phyloP scores from a whole-genome alignment of 2,113 vertebrate genomes.

The Macquaria australasica region DNA sequence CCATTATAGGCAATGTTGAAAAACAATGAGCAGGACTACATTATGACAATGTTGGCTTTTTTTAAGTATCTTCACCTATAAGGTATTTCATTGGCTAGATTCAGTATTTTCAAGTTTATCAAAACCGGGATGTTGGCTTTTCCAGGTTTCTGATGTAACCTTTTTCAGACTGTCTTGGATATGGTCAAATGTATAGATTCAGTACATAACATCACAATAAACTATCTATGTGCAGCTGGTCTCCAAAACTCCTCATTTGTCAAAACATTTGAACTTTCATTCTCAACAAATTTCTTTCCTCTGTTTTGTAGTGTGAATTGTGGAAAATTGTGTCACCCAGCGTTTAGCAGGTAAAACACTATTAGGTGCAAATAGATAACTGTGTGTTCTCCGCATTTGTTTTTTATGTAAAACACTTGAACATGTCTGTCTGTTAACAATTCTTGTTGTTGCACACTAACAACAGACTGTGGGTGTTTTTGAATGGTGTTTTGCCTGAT shows the following conservation, averaged over 20 bases:
- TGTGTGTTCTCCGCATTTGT: constrained; percentile 34
- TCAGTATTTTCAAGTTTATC: too few relatives aligned
- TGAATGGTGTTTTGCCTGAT: constrained; percentile 60
- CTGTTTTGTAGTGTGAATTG: constrained; percentile 76
- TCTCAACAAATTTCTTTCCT: constrained; percentile 48
- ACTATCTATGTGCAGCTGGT: not conserved
- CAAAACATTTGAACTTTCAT: not conserved
- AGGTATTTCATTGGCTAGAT: not conserved
- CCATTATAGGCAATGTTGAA: not conserved
- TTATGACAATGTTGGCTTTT: not conserved
- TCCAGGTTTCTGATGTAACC: not conserved
- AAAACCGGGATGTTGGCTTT: not conserved
- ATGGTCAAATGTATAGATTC: not conserved
- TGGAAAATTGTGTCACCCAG: constrained; percentile 73
- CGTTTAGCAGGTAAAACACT: constrained; percentile 70
- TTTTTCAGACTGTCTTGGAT: not conserved
- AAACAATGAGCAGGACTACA: not conserved
- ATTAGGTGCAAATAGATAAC: not conserved
- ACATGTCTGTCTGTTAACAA: constrained; percentile 33
- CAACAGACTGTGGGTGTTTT: constrained; percentile 50
- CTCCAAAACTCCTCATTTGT: not conserved
- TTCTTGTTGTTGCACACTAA: constrained; percentile 48
- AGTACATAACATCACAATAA: not conserved
- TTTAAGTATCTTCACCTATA: not conserved
- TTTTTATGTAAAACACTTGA: constrained; percentile 26